Evolutionary conservation across 2,113 vertebrate genomes (phyloP).

Genomic region (Anarrhichthys ocellatus): DNA sequence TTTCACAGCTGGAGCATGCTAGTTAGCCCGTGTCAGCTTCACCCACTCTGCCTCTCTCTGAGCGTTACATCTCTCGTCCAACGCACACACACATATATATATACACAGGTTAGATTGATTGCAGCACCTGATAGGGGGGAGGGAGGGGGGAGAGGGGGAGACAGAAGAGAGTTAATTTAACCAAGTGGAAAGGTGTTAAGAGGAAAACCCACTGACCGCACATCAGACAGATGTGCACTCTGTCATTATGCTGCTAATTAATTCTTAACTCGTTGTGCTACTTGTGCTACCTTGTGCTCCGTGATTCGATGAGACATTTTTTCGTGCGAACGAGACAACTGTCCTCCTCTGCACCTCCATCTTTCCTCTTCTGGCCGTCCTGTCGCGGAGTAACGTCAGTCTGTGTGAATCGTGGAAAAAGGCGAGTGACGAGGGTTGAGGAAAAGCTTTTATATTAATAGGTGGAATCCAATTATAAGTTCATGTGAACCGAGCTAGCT

Average conservation of each 20-base stretch:
- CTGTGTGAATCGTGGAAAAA: slow-evolving; percentile 39
- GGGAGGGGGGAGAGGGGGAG: neutral
- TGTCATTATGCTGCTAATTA: slow-evolving; percentile 90
- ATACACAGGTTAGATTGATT: slow-evolving; percentile 12
- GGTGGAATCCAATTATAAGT: slow-evolving; percentile 84
- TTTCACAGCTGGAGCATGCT: slow-evolving; percentile 20
- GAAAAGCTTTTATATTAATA: slow-evolving; percentile 76
- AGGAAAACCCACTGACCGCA: slow-evolving; percentile 84
- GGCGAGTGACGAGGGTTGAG: slow-evolving; percentile 69
- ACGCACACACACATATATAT: neutral
- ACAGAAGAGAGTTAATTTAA: slow-evolving; percentile 17
- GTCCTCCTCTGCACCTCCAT: neutral
- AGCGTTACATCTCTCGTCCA: neutral
- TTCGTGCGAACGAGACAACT: slow-evolving; percentile 90
- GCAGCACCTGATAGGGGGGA: slow-evolving; percentile 2
- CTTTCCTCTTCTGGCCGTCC: slow-evolving; percentile 25
- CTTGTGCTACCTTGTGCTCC: slow-evolving; percentile 82
- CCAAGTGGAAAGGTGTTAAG: slow-evolving; percentile 64
- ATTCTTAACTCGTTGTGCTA: slow-evolving; percentile 92
- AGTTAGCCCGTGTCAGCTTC: neutral
- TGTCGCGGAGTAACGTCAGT: slow-evolving; percentile 55
- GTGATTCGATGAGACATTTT: slow-evolving; percentile 92
- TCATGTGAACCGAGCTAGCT: slow-evolving; percentile 69
- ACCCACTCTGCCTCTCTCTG: slow-evolving; percentile 4
- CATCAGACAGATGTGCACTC: slow-evolving; percentile 86